Conservation (phyloP, 2,888 invertebrate species). For the Lysandra bellargus region DNA sequence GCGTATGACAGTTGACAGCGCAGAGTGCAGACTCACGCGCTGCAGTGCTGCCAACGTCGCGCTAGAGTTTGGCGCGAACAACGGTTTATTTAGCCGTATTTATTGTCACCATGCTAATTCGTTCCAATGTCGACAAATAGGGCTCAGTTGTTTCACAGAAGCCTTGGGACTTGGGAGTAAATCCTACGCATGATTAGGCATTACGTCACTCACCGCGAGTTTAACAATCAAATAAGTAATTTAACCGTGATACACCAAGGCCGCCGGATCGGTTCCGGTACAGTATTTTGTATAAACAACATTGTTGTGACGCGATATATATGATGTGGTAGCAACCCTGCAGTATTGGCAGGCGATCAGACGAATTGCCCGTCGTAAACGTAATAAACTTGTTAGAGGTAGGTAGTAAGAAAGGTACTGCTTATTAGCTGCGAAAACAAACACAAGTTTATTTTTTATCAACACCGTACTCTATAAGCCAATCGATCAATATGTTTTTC, state of each 20-base stretch:
- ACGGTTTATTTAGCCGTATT: not conserved
- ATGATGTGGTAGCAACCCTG: not conserved
- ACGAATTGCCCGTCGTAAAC: not conserved
- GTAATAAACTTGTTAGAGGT: not conserved
- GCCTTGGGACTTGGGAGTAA: not conserved
- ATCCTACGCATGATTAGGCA: constrained; percentile 1
- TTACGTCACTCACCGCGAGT: constrained; percentile 5
- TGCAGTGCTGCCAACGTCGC: too few species aligned
- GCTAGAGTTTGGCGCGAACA: too few species aligned
- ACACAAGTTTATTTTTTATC: not conserved
- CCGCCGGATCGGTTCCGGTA: not conserved
- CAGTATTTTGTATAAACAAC: constrained; percentile 6
- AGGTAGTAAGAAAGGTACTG: not conserved
- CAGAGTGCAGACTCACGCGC: too few species aligned
- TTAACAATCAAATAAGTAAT: constrained; percentile 21
- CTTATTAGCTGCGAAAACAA: not conserved
- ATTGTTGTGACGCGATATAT: not conserved
- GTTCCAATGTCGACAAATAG: not conserved
- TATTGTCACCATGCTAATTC: not conserved
- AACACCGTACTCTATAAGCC: not conserved
- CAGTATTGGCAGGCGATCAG: not conserved
- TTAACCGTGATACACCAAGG: constrained; percentile 7
- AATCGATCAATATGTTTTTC: too few species aligned
- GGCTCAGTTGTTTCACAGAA: not conserved
- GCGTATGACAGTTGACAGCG: too few species aligned